These are phyloP conservation scores for Bilobella aurantiaca DNA, from an alignment of 1,140 invertebrate species.

Conservation along the genomic window DNA sequence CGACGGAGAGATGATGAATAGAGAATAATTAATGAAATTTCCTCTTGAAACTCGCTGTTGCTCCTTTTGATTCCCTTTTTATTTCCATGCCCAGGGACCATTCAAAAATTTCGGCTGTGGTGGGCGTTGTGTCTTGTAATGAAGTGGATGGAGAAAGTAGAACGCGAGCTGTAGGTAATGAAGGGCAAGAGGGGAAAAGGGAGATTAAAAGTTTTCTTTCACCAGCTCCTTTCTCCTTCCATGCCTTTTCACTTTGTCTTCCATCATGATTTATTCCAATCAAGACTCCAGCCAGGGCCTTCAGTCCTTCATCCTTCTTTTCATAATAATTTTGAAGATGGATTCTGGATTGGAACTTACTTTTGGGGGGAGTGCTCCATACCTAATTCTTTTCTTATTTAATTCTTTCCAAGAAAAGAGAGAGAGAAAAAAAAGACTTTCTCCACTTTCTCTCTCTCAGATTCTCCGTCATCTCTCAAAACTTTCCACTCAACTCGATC, in stretches of 20 bases:
- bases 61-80: not conserved
- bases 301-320: not conserved
- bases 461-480: not conserved
- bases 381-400: not conserved
- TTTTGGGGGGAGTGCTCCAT: not conserved
- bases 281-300: not conserved
- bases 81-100: not conserved
- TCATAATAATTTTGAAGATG: not conserved
- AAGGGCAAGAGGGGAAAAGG: not conserved
- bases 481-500: conserved; percentile 9
- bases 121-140: not conserved
- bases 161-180: not conserved
- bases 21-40: not conserved
- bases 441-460: not conserved
- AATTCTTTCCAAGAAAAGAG: conserved; percentile 6
- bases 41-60: not conserved
- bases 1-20: not conserved
- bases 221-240: not conserved
- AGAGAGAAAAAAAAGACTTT: too few relatives aligned
- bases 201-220: not conserved
- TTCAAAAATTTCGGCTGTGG: too few relatives aligned
- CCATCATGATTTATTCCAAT: not conserved
- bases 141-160: not conserved
- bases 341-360: not conserved
- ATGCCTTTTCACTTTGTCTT: not conserved